A percentile compares a stretch with the other conserved stretches of the same genome.
phyloP scores from a whole-genome alignment of 1,140 invertebrate species.

The Polyergus mexicanus region DNA sequence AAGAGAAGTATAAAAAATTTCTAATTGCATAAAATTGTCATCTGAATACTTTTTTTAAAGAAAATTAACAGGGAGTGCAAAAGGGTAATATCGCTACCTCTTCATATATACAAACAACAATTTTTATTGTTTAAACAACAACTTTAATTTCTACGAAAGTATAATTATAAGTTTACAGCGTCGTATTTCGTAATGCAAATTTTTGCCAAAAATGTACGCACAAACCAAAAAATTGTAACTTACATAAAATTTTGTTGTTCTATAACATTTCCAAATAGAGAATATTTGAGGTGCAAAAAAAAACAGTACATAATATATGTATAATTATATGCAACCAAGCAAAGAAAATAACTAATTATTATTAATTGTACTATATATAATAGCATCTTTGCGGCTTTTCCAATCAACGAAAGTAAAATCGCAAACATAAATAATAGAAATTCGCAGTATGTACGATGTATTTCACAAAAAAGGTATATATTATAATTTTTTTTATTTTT shows the following conservation, averaged over 20 bases:
- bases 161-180: conserved; percentile 47
- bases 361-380: too few relatives aligned
- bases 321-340: not conserved
- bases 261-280: not conserved
- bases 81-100: conserved; percentile 21
- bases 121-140: conserved; percentile 55
- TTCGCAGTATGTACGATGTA: not conserved
- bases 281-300: not conserved
- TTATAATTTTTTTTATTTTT: not conserved
- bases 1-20: conserved; percentile 22
- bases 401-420: not conserved
- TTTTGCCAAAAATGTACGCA: conserved; percentile 18
- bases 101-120: conserved; percentile 24
- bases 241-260: conserved; percentile 8
- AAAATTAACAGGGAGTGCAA: conserved; percentile 7
- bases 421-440: not conserved
- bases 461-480: not conserved
- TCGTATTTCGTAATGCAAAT: conserved; percentile 18
- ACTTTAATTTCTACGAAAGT: not conserved
- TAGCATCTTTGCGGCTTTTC: conserved; percentile 35
- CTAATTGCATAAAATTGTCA: conserved; percentile 4
- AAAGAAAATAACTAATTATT: conserved; percentile 18
- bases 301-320: not conserved
- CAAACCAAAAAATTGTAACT: conserved; percentile 8
- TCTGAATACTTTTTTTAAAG: not conserved